Conservation (phyloP, 1,140 invertebrate genomes). For the Tribolium madens region DNA sequence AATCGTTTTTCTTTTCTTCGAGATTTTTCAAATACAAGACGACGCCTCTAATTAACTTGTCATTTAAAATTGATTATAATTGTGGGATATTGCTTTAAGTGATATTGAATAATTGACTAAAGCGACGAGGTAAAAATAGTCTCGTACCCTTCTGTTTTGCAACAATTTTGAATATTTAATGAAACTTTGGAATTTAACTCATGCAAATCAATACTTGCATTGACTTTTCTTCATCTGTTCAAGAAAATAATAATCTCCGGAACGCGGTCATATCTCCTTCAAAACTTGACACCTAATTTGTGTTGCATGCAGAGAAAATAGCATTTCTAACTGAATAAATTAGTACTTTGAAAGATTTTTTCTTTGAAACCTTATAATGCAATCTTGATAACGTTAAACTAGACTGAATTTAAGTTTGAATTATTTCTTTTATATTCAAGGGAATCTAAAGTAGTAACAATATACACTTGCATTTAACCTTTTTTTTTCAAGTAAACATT, state of each 20-base stretch:
- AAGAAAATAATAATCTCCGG: not conserved
- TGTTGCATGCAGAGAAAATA: not conserved
- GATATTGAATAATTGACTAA: conserved; percentile 2
- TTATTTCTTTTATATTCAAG: not conserved
- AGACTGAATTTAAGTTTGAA: not conserved
- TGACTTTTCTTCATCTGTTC: conserved; percentile 1
- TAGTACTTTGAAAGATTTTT: not conserved
- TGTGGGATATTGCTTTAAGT: not conserved
- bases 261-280: not conserved
- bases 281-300: conserved; percentile 4
- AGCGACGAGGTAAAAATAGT: conserved; percentile 4
- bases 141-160: conserved; percentile 8
- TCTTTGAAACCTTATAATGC: conserved; percentile 2
- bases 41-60: conserved; percentile 14
- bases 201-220: not conserved
- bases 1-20: not conserved
- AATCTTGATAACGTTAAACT: conserved; percentile 8
- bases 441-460: conserved; percentile 3
- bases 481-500: not conserved
- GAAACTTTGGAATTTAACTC: conserved; percentile 2
- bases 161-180: conserved; percentile 31
- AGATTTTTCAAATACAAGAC: conserved; percentile 9
- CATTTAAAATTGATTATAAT: conserved; percentile 15
- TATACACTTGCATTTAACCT: conserved; percentile 5
- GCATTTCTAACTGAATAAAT: not conserved